These are phyloP conservation scores for Rhea pennata DNA, from an alignment of 2,113 vertebrate genomes.

Conservation along the genomic window DNA sequence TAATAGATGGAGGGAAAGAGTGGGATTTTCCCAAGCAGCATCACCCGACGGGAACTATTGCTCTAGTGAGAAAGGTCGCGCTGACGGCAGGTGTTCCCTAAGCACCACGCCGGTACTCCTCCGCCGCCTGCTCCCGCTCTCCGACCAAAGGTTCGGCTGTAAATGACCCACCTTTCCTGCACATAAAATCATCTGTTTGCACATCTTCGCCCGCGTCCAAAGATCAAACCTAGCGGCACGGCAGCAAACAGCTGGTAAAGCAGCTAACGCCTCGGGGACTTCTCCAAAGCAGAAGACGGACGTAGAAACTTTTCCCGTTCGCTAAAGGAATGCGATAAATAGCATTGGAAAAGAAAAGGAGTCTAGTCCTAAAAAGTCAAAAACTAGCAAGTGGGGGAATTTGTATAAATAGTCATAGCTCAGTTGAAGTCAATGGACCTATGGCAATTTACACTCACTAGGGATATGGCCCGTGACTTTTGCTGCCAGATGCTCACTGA, in stretches of 20 bases:
- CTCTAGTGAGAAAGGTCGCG: not conserved
- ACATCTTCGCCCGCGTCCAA: not conserved
- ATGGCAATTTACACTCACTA: conserved; percentile 38
- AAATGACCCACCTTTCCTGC: not conserved
- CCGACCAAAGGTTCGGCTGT: not conserved
- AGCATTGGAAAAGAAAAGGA: not conserved
- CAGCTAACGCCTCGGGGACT: not conserved
- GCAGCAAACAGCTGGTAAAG: not conserved
- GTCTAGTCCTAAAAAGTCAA: not conserved
- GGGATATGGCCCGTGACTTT: not conserved
- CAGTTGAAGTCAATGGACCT: conserved; percentile 39
- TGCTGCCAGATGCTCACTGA: not conserved
- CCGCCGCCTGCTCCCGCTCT: not conserved
- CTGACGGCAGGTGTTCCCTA: not conserved
- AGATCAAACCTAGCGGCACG: not conserved
- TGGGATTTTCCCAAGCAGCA: not conserved
- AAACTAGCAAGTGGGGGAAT: not conserved
- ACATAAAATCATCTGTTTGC: not conserved
- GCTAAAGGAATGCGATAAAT: not conserved
- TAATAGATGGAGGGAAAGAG: not conserved
- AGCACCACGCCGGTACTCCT: not conserved
- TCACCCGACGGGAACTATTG: not conserved
- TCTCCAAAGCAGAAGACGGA: not conserved
- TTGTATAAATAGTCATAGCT: conserved; percentile 53
- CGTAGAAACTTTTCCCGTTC: not conserved